A percentile compares a stretch with the other conserved stretches of the same genome.
Conservation (phyloP, 1,140 invertebrate genomes). For the Apis cerana region DNA sequence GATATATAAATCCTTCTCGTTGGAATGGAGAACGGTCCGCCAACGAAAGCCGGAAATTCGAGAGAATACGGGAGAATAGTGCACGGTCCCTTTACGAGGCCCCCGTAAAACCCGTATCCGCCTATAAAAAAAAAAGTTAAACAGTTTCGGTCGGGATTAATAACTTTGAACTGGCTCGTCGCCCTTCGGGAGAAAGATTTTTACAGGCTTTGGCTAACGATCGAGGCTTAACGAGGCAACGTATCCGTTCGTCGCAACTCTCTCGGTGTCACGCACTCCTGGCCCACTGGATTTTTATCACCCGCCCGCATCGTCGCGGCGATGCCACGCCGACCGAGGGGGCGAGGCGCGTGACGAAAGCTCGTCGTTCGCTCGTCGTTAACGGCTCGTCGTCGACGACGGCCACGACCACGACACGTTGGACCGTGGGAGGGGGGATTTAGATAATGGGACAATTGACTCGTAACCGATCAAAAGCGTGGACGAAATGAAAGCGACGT, state of each 20-base stretch:
- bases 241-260: conserved; percentile 31
- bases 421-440: conserved; percentile 22
- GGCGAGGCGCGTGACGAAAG: conserved; percentile 27
- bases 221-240: conserved; percentile 38
- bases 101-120: conserved; percentile 45
- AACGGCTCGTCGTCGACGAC: conserved; percentile 10
- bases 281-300: conserved; percentile 58
- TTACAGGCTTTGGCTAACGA: conserved; percentile 51
- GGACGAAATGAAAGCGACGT: conserved; percentile 2
- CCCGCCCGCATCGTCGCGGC: conserved; percentile 53
- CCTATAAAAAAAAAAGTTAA: conserved; percentile 48
- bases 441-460: conserved; percentile 26
- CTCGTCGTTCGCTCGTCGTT: conserved; percentile 43
- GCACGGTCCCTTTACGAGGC: conserved; percentile 45
- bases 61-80: background rate
- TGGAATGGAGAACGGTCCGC: background rate
- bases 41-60: background rate
- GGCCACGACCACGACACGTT: background rate
- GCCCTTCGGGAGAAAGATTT: conserved; percentile 14
- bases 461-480: conserved; percentile 14
- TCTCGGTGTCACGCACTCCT: conserved; percentile 37
- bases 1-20: background rate
- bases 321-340: background rate
- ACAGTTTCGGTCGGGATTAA: conserved; percentile 26
- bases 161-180: conserved; percentile 38